phyloP scores from a whole-genome alignment of 2,113 vertebrate species.

The human (Homo sapiens) region GRCh38 chr11:117688501-117689000 shows the following conservation, averaged over 20 bases:
- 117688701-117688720: neutral
- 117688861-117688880: neutral
- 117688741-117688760: neutral
- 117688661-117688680: accelerated
- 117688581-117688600: neutral
- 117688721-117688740: neutral
- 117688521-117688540: neutral
- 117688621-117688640: neutral
- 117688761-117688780: neutral
- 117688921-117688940: neutral
- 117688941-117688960: neutral
- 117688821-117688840: neutral
- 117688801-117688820: neutral
- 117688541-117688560: neutral
- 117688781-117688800: neutral
- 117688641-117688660: neutral
- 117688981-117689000: too few species aligned
- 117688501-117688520: too few species aligned
- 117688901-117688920: neutral
- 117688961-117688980: neutral
- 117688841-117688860: neutral
- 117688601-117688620: neutral
- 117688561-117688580: neutral
- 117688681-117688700: neutral
- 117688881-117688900: neutral